phyloP scores from a whole-genome alignment of 1,140 invertebrate genomes.

The Coenobita brevimanus region DNA sequence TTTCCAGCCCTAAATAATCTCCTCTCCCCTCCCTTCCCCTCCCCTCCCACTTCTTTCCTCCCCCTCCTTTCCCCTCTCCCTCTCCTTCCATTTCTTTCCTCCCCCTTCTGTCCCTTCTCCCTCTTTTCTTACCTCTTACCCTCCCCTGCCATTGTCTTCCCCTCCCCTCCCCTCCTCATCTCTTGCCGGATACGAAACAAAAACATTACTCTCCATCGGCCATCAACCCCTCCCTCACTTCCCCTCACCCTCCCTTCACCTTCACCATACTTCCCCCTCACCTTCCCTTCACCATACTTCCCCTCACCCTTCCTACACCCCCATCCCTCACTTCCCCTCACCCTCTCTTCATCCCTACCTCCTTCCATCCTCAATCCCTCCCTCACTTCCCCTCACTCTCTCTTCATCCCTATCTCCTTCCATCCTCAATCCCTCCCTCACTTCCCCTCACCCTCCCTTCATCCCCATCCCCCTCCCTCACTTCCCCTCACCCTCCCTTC shows the following conservation, averaged over 20 bases:
- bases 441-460: neutral
- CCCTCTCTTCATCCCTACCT: neutral
- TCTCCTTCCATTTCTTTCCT: too few relatives aligned
- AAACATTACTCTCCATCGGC: too few relatives aligned
- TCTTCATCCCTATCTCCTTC: neutral
- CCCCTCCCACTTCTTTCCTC: too few relatives aligned
- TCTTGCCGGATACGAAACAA: too few relatives aligned
- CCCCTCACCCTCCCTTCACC: slow-evolving; percentile 9
- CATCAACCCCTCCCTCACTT: too few relatives aligned
- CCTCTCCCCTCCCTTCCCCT: too few relatives aligned
- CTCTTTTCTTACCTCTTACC: too few relatives aligned
- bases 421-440: neutral
- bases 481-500: neutral
- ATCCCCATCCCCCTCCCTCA: neutral
- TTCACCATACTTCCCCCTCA: neutral
- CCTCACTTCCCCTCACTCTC: neutral
- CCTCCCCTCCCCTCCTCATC: too few relatives aligned
- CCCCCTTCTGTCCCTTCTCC: too few relatives aligned
- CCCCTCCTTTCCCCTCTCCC: too few relatives aligned
- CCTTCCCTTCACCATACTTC: neutral
- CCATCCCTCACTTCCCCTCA: neutral
- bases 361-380: neutral
- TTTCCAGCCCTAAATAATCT: too few relatives aligned
- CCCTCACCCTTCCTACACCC: neutral
- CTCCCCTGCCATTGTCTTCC: too few relatives aligned